These are phyloP conservation scores for Rhinatrema bivittatum DNA, from an alignment of 2,797 vertebrate species.

Conservation along the genomic window DNA sequence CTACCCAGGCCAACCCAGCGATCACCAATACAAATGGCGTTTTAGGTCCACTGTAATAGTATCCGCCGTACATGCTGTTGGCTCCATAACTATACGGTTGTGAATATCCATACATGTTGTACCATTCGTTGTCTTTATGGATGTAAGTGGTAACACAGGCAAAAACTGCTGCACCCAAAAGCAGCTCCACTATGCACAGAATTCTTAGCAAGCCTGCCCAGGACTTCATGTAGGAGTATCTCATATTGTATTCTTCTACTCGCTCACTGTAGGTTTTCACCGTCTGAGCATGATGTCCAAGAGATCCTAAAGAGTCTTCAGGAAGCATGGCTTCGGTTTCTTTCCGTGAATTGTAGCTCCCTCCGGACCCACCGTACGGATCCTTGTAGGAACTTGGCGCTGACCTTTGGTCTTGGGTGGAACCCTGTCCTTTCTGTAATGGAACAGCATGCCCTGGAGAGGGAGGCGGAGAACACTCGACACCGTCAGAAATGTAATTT, in stretches of 20 bases:
- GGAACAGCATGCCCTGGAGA: conserved; percentile 54
- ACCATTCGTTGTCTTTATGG: conserved; percentile 96
- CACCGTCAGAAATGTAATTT: conserved; percentile 51
- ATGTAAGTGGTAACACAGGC: conserved; percentile 92
- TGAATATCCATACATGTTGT: conserved; percentile 83
- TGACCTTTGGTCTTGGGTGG: conserved; percentile 1
- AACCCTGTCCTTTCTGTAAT: background rate
- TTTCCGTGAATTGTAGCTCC: conserved; percentile 64
- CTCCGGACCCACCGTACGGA: conserved; percentile 58
- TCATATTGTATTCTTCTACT: conserved; percentile 74
- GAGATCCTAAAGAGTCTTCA: conserved; percentile 42
- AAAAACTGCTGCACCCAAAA: conserved; percentile 86
- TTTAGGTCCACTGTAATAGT: conserved; percentile 82
- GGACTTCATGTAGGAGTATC: conserved; percentile 93
- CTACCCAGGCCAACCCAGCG: conserved; percentile 80
- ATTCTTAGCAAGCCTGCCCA: conserved; percentile 90
- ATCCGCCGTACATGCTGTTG: conserved; percentile 47
- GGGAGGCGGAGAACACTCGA: conserved; percentile 75
- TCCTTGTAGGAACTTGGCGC: conserved; percentile 55
- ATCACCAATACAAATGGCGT: conserved; percentile 86
- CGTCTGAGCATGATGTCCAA: conserved; percentile 58
- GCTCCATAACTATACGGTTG: conserved; percentile 61
- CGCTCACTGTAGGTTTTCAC: conserved; percentile 73
- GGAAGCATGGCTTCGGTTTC: conserved; percentile 64
- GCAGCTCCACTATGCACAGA: conserved; percentile 77